phyloP scores from a whole-genome alignment of 2,113 vertebrate species.

The Lipotes vexillifer region DNA sequence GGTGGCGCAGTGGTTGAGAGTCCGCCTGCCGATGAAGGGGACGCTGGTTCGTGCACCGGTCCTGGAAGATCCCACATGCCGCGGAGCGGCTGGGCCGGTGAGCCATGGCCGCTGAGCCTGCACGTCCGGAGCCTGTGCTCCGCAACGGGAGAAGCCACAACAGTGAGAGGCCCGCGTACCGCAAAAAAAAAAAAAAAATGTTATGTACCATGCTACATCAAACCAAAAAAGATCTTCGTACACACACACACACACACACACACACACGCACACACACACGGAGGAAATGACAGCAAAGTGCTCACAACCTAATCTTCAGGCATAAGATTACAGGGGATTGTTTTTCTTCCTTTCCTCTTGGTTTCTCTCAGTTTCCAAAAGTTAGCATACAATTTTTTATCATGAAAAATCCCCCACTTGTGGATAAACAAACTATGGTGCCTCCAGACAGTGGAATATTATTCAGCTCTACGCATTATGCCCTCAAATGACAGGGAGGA shows the following conservation, averaged over 20 bases:
- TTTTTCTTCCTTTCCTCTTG: background rate
- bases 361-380: background rate
- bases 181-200: too few relatives aligned
- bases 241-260: too few relatives aligned
- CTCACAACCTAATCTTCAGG: background rate
- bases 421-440: background rate
- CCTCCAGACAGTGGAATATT: background rate
- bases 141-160: too few relatives aligned
- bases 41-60: too few relatives aligned
- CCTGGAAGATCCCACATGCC: too few relatives aligned
- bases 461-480: fast-evolving
- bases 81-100: too few relatives aligned
- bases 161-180: too few relatives aligned
- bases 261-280: fast-evolving
- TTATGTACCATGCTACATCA: background rate
- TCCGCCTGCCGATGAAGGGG: too few relatives aligned
- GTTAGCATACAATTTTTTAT: background rate
- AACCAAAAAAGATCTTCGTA: background rate
- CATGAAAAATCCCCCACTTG: background rate
- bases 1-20: too few relatives aligned
- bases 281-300: background rate
- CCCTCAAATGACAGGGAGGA: fast-evolving
- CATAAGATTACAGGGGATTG: background rate
- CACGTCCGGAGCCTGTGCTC: too few relatives aligned
- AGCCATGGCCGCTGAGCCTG: too few relatives aligned